Conservation (phyloP, 1,140 invertebrate species). For the Aphidius gifuensis region DNA sequence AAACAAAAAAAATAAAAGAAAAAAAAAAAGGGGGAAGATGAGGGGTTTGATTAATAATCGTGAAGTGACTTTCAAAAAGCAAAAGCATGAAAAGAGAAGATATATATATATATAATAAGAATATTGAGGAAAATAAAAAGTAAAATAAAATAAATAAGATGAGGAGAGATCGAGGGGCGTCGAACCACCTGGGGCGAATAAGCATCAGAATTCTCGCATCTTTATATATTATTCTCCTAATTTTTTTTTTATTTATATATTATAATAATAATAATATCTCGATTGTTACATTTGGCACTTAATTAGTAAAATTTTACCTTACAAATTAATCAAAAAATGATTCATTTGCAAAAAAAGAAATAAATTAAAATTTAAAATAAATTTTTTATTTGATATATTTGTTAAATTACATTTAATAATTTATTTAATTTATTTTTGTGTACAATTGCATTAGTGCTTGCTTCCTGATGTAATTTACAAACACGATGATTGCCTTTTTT, state of each 20-base stretch:
- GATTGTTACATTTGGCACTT: slow-evolving; percentile 25
- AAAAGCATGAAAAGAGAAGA: slow-evolving; percentile 8
- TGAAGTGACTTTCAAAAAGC: slow-evolving; percentile 29
- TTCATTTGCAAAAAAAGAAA: not conserved
- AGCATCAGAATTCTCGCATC: slow-evolving; percentile 24
- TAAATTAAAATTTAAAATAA: not conserved
- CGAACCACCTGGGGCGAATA: slow-evolving; percentile 31
- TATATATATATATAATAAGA: not conserved
- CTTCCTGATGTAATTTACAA: too few species aligned
- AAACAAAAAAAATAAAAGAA: not conserved
- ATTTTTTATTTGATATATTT: not conserved
- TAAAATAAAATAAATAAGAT: not conserved
- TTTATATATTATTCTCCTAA: slow-evolving; percentile 4
- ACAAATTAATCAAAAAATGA: slow-evolving; percentile 12
- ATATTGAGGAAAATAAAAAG: not conserved
- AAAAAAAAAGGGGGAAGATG: slow-evolving; percentile 10
- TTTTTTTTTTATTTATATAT: slow-evolving; percentile 3
- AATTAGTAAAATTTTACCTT: slow-evolving; percentile 18
- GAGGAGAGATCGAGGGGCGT: slow-evolving; percentile 17
- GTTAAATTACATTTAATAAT: not conserved
- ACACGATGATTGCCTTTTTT: too few species aligned
- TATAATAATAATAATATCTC: slow-evolving; percentile 2
- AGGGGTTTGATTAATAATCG: slow-evolving; percentile 29
- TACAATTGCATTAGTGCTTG: too few species aligned
- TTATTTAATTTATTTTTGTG: too few species aligned